phyloP scores from a whole-genome alignment of 2,113 vertebrate species.

The Ailuropoda melanoleuca region DNA sequence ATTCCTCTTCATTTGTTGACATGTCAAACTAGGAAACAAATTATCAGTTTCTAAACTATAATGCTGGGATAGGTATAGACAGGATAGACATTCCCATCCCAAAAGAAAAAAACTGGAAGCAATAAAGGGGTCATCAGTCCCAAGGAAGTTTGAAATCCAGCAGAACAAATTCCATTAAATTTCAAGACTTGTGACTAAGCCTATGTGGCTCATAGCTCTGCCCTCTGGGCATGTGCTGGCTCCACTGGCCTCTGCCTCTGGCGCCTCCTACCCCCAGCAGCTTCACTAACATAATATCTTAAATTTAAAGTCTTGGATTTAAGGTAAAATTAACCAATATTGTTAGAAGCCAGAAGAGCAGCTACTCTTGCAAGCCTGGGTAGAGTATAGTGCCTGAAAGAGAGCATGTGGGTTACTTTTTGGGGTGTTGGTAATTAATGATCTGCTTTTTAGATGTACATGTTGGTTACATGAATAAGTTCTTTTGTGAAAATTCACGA shows the following conservation, averaged over 20 bases:
- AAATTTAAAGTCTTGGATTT: not conserved
- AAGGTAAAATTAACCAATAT: not conserved
- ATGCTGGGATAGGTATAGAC: not conserved
- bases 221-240: not conserved
- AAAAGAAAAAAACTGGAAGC: not conserved
- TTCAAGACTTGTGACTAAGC: not conserved
- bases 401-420: not conserved
- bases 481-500: not conserved
- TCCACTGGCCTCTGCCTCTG: not conserved
- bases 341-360: not conserved
- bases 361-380: too few species aligned
- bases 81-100: not conserved
- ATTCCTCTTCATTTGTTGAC: not conserved
- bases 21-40: not conserved
- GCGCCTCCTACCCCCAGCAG: not conserved
- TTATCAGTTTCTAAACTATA: not conserved
- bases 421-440: not conserved
- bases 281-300: not conserved
- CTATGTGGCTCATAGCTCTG: not conserved
- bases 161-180: slow-evolving; percentile 5
- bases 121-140: not conserved
- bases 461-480: not conserved
- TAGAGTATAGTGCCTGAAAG: not conserved
- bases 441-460: not conserved
- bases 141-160: not conserved